Conservation (phyloP, 2,113 vertebrate species). For the Semnornis frantzii region DNA sequence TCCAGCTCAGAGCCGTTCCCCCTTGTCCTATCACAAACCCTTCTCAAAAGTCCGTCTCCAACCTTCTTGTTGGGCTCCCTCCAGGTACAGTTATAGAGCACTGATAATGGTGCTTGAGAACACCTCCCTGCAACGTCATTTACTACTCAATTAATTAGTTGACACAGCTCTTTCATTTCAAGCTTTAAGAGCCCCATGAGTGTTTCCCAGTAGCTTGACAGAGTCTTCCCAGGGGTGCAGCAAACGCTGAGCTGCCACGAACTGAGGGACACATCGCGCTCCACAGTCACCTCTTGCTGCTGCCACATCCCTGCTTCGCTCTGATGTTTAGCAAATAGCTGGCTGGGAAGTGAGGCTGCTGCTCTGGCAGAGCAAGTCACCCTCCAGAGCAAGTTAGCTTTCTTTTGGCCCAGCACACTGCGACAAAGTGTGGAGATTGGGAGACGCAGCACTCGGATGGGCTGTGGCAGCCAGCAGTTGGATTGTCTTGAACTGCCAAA, state of each 20-base stretch:
- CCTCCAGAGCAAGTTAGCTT: not conserved
- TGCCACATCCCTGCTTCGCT: not conserved
- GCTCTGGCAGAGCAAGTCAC: not conserved
- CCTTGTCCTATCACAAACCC: too few relatives aligned
- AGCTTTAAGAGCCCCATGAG: not conserved
- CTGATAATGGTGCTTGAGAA: not conserved
- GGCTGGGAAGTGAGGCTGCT: not conserved
- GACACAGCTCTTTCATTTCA: not conserved
- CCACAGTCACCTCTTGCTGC: not conserved
- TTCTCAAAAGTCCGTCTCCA: too few relatives aligned
- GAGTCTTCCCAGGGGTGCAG: not conserved
- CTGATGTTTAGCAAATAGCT: not conserved
- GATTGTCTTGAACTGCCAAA: slow-evolving; percentile 45
- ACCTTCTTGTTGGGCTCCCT: too few relatives aligned
- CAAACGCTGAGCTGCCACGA: not conserved
- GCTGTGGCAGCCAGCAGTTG: slow-evolving; percentile 46
- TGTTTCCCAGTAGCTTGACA: not conserved
- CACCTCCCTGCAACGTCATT: not conserved
- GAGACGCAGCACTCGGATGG: not conserved
- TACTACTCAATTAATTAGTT: not conserved
- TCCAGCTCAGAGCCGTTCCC: too few relatives aligned
- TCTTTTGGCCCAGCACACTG: not conserved
- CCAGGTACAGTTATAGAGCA: not conserved
- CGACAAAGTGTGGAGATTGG: slow-evolving; percentile 1
- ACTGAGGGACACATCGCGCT: not conserved